Base-by-base conservation (phyloP, 2,797 vertebrate genomes). In the Rhinatrema bivittatum region DNA sequence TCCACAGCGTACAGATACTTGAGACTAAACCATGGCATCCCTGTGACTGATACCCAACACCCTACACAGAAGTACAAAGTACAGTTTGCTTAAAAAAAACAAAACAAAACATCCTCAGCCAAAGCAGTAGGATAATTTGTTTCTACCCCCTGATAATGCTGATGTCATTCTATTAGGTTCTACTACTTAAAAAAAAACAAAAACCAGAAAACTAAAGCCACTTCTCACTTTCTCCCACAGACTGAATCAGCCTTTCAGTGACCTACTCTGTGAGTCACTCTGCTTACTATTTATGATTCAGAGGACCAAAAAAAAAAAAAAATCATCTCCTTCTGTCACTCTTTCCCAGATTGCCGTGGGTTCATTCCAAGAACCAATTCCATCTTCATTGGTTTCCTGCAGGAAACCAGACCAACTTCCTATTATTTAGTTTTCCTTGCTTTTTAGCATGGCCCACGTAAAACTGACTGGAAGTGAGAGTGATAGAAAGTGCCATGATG, bases 381-480 rank as follows among this genome's bases (percentile, higher is more conserved):
- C 74, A 79, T 79, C 77, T 79, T 68, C 76, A 70, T 56, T 65
- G 77, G 68, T 68, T 86, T 87, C 77, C 79, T 85, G 63, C 57
- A 84, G 83, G 82, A 87, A 86, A 82, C 73, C 69, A 81, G 70
- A 78, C 60, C 63, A 79, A 68, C 77, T 84, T 85, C 78, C 82
- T 81, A 81, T 79, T 77, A 82, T 82, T 83, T 82, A 74, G 76
- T 81, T 85, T 82, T 80, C 69, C 70, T 79, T 78, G 67, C 70
- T 70, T 80, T 79, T n/a, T 70, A 70, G 62, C 67, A 76, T 33
- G 32, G 65, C 62, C 78, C 68, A 71, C 63, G 79, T 53, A 69
- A 75, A 68, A 69, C 70, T 79, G 72, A 70, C 74, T 79, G 64
- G 67, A 74, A 79, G 60, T 60, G 49, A 73, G 69, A 75, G 74